Evolutionary conservation across 2,888 invertebrate genomes (phyloP).

Genomic region (Phytoseiulus persimilis): DNA sequence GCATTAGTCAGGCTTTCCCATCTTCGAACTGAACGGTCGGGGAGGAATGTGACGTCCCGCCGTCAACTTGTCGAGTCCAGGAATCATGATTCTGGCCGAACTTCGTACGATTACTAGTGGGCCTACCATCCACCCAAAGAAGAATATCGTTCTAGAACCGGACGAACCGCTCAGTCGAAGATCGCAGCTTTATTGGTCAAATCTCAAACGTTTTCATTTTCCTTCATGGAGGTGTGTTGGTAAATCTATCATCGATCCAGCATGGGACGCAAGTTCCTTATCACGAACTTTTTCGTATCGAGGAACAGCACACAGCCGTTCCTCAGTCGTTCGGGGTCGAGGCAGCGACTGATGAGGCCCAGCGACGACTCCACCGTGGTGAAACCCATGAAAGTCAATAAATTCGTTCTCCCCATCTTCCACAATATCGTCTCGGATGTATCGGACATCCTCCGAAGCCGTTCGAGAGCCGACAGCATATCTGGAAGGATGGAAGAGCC

Average conservation of each 20-base stretch:
- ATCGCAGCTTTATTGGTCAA: no score
- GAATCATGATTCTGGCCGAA: background rate
- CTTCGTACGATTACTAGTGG: no score
- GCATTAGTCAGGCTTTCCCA: background rate
- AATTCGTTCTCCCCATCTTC: conserved; percentile 1
- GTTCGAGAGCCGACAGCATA: background rate
- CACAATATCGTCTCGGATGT: background rate
- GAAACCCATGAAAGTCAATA: background rate
- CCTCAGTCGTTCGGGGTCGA: background rate
- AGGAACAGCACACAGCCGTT: conserved; percentile 12
- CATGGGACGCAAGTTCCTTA: background rate
- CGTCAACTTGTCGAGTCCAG: background rate
- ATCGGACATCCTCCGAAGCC: background rate
- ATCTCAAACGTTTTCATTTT: no score
- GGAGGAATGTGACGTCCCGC: background rate
- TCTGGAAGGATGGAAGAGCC: no score
- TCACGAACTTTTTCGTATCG: conserved; percentile 24
- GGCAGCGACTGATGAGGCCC: background rate
- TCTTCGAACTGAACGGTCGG: background rate
- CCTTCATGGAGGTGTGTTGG: background rate
- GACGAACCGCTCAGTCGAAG: no score
- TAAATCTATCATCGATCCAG: background rate
- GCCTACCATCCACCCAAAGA: no score
- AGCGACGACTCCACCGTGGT: background rate
- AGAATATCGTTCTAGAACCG: no score